Evolutionary conservation across 2,888 invertebrate genomes (phyloP), one percentile per base, ranked within the genome.

Genomic region (Andrena marginata): DNA sequence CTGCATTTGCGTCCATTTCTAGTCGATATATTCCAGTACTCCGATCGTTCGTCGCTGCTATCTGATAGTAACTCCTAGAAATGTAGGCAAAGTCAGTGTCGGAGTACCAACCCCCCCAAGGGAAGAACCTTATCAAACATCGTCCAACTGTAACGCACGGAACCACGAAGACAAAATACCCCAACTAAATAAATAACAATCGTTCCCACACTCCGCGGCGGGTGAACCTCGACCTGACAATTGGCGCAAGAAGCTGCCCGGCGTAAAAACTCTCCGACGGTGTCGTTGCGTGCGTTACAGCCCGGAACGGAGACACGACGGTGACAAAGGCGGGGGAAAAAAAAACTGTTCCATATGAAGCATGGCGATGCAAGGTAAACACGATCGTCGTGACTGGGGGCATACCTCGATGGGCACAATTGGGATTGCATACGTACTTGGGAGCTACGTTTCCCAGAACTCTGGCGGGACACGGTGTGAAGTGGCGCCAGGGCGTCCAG

Each of bases 401-500:
- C 42, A 42, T 4, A 42, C 42, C 42, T 42, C 42, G 42, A 16
- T 16, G 16, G 42, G 16, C 42, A 4, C 42, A 16, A 42, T 42
- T 42, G 42, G 16, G 54, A 4, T 10, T 51, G 54, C 20, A 67
- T 78, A 84, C 84, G 56, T 90, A 93, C 93, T 92, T 93, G 92
- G 10, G 92, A 93, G 73, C 93, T 93, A 72, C 93, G 91, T 83
- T 93, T 93, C 23, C 93, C 94, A 60, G 92, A 93, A 82, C 91
- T 92, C 35, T 93, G 92, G 70, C 94, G 93, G 51, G 94, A 94
- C 20, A 94, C 93, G 48, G 94, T 93, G 80, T 94, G 95, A 86
- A 95, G 92, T 63, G 95, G 95, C 68, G 97, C 97, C 73, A 97
- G 94, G 60, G 97, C 97, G 93, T 97, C 97, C 89, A 97, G 94